Evolutionary conservation across 2,797 vertebrate genomes (phyloP).

Genomic region (Loriculus beryllinus): DNA sequence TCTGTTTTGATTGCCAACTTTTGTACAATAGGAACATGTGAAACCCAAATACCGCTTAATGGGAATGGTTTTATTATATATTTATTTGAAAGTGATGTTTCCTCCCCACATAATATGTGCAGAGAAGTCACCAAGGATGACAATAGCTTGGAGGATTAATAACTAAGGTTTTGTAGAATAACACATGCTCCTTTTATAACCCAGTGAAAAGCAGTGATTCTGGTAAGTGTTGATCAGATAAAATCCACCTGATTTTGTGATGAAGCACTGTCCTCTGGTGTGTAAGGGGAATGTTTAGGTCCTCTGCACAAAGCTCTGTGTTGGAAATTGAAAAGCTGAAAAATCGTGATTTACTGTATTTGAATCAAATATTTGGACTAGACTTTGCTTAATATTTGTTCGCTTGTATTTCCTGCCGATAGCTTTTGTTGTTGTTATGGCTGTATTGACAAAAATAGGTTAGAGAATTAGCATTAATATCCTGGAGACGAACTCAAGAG

Average conservation of each 20-base stretch:
- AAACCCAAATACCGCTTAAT: background rate
- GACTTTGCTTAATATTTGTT: background rate
- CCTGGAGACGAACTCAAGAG: background rate
- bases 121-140: background rate
- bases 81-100: background rate
- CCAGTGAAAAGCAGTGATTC: background rate
- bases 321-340: background rate
- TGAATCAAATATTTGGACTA: background rate
- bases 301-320: background rate
- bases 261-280: background rate
- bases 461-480: background rate
- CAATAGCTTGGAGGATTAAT: background rate
- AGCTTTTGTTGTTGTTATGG: background rate
- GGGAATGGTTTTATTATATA: background rate
- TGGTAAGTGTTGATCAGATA: background rate
- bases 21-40: background rate
- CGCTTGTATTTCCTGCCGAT: background rate
- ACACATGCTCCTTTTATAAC: background rate
- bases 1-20: background rate
- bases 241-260: background rate
- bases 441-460: background rate
- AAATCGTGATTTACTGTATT: background rate
- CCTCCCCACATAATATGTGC: background rate
- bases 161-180: background rate
- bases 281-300: background rate